Evolutionary conservation across 2,113 vertebrate genomes (phyloP).

Genomic region (Tenrec ecaudatus): DNA sequence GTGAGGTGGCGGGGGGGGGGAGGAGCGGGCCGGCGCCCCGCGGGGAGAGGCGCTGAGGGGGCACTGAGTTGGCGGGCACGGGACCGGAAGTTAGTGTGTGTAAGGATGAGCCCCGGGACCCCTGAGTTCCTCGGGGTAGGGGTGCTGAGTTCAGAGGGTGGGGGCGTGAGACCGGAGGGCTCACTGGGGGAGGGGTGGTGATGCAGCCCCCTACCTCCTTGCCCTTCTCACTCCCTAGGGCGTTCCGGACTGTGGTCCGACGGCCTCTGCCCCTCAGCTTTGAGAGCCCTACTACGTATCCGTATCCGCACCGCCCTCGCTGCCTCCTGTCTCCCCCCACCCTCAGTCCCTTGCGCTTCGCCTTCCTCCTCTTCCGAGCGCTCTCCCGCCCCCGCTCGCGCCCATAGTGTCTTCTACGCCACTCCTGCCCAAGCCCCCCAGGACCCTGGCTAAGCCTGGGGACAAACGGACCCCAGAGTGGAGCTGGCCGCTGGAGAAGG

Average conservation of each 20-base stretch:
- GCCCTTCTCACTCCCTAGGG: background rate
- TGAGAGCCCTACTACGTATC: background rate
- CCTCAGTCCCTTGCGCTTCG: background rate
- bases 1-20: conserved; percentile 86
- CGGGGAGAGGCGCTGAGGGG: background rate
- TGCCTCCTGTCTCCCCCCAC: background rate
- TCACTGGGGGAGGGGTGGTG: background rate
- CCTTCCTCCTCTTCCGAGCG: background rate
- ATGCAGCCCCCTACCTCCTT: background rate
- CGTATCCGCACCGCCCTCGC: background rate
- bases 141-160: too few species aligned
- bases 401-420: background rate
- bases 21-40: background rate
- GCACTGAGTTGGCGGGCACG: too few species aligned
- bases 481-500: background rate
- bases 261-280: background rate
- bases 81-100: too few species aligned
- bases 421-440: background rate
- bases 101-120: too few species aligned
- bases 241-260: background rate
- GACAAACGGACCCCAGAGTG: background rate
- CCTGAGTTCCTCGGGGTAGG: too few species aligned
- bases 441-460: too few species aligned
- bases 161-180: background rate
- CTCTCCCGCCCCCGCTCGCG: background rate